phyloP scores from a whole-genome alignment of 2,888 invertebrate species.

The Metacarcinus magister region DNA sequence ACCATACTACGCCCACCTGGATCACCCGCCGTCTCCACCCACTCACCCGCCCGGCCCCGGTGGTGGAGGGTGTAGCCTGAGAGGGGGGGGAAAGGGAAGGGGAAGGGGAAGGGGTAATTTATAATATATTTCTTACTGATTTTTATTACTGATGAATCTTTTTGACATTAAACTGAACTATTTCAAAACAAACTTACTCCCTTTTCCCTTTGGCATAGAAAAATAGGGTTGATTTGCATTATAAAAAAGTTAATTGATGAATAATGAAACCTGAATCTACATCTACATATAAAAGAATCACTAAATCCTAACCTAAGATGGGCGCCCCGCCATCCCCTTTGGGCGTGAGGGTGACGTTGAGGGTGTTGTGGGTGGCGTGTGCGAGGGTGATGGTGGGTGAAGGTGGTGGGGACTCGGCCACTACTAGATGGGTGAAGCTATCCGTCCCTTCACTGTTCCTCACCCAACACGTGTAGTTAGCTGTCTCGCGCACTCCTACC shows the following conservation, averaged over 20 bases:
- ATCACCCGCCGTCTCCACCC: slow-evolving; percentile 71
- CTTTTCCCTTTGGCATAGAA: too few relatives aligned
- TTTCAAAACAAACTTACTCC: too few relatives aligned
- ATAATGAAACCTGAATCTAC: neutral
- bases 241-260: neutral
- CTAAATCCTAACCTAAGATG: slow-evolving; percentile 73
- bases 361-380: slow-evolving; percentile 69
- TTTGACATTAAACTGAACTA: too few relatives aligned
- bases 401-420: slow-evolving; percentile 70
- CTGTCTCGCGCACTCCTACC: slow-evolving; percentile 68
- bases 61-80: slow-evolving; percentile 77
- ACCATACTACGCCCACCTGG: slow-evolving; percentile 66
- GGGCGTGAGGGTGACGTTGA: slow-evolving; percentile 73
- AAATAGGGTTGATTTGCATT: too few relatives aligned
- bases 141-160: too few relatives aligned
- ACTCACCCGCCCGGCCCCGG: slow-evolving; percentile 75
- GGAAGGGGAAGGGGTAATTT: neutral
- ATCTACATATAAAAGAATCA: neutral
- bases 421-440: slow-evolving; percentile 70
- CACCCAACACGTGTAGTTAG: slow-evolving; percentile 78
- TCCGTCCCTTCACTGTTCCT: slow-evolving; percentile 71
- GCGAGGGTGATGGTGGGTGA: slow-evolving; percentile 69
- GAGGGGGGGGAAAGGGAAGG: neutral
- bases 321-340: slow-evolving; percentile 73
- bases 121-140: too few relatives aligned